Base-by-base conservation (phyloP, 1,140 invertebrate genomes). In the Atta colombica region DNA sequence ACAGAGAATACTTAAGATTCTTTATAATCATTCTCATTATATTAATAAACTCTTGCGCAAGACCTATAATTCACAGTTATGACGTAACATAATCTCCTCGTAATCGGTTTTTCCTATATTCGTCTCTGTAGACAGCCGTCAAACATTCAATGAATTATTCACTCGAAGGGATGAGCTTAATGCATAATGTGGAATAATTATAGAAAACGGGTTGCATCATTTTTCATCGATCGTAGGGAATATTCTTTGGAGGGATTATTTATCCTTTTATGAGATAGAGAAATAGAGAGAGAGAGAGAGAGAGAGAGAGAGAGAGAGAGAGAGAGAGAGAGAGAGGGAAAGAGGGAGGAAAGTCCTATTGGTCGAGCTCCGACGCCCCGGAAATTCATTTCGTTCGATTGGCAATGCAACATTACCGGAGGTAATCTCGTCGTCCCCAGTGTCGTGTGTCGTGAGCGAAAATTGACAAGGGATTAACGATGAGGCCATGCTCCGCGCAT, bases 401-500 rank as follows among this genome's bases (percentile, higher is more conserved):
- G 80, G 55, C 80, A 69, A 84, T 75, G 80, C 80, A 84, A 84
- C 69, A 74, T 82, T 84, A 84, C 55, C 69, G 80, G 55, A 74
- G 80, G 80, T 84, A 84, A 84, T 84, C 80, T 84, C 60, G 55
- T 51, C 80, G 66, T 84, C 39, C 69, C 69, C 7, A 35, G 80
- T 68, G 89, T 82, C 71, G 66, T 84, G 58, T 80, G 87, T 82
- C 87, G 77, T 69, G 55, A 75, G 65, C 77, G 87, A 88, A 77
- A 77, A 89, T 87, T 88, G 88, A 92, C 90, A 92, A 88, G 69
- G 85, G 85, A 91, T 87, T 86, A 90, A 89, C 87, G 85, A 68
- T 39, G 78, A 51, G 88, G 90, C 77, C 89, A 88, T 80, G 84
- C 84, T 82, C 87, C 87, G 55, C 63, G 86, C 90, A 89, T 91